Conservation (phyloP, 2,113 vertebrate genomes). For the Aepyceros melampus region DNA sequence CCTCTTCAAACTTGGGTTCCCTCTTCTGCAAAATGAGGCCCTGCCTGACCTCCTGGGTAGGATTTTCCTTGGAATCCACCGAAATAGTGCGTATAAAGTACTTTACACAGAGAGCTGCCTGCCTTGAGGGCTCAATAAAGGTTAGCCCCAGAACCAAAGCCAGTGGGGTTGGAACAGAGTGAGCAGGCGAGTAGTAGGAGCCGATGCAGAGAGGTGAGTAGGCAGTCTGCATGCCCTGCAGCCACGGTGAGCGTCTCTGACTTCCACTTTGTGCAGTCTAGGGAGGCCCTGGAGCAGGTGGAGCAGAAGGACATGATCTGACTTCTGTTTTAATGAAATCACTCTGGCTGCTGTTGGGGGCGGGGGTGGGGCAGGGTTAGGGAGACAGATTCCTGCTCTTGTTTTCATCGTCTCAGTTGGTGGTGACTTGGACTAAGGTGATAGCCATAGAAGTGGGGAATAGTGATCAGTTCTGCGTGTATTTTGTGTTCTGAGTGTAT, state of each 20-base stretch:
- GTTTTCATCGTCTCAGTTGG: neutral
- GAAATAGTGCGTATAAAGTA: neutral
- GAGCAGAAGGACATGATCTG: neutral
- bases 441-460: neutral
- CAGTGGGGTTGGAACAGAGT: neutral
- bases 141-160: neutral
- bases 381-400: neutral
- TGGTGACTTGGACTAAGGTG: neutral
- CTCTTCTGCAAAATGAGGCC: neutral
- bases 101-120: neutral
- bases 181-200: neutral
- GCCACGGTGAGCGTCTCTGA: neutral
- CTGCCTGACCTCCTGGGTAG: neutral
- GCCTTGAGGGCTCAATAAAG: neutral
- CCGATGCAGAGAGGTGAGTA: neutral
- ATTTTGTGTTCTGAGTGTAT: neutral
- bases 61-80: neutral
- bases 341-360: neutral
- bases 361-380: neutral
- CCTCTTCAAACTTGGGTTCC: neutral
- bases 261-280: neutral
- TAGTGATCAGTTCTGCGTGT: neutral
- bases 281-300: neutral
- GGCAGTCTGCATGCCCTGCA: neutral
- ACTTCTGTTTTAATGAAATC: neutral